These are phyloP conservation scores for Amphiprion percula DNA, from an alignment of 2,113 vertebrate genomes.

Conservation along the genomic window DNA sequence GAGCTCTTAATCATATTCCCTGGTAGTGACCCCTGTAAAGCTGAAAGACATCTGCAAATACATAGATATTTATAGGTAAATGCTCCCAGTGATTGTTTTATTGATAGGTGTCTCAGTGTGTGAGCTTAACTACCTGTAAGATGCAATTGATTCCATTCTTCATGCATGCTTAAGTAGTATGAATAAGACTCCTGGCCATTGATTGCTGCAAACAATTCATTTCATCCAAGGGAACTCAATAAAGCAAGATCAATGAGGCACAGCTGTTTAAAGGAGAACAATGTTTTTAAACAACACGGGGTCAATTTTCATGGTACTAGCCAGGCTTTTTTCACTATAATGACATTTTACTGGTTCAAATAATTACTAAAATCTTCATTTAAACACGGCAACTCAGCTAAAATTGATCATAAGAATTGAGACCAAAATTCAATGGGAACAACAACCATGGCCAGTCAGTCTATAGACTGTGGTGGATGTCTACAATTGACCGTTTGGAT, in stretches of 20 bases:
- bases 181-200: slow-evolving; percentile 39
- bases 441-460: background rate
- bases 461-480: background rate
- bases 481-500: background rate
- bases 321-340: background rate
- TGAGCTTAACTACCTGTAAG: slow-evolving; percentile 16
- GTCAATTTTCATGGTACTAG: background rate
- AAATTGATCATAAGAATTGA: background rate
- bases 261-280: slow-evolving; percentile 8
- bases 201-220: slow-evolving; percentile 39
- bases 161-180: slow-evolving; percentile 20
- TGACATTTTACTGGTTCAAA: background rate
- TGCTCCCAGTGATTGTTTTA: slow-evolving; percentile 26
- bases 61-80: background rate
- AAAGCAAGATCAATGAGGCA: slow-evolving; percentile 24
- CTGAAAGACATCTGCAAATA: background rate
- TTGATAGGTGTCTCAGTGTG: slow-evolving; percentile 20
- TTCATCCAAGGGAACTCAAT: slow-evolving; percentile 32
- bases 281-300: background rate
- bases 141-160: slow-evolving; percentile 32
- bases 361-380: background rate
- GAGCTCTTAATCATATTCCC: background rate
- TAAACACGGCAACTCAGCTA: background rate
- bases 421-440: no score
- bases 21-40: background rate